Conservation (phyloP, 2,888 invertebrate genomes). For the Charanyca ferruginea region DNA sequence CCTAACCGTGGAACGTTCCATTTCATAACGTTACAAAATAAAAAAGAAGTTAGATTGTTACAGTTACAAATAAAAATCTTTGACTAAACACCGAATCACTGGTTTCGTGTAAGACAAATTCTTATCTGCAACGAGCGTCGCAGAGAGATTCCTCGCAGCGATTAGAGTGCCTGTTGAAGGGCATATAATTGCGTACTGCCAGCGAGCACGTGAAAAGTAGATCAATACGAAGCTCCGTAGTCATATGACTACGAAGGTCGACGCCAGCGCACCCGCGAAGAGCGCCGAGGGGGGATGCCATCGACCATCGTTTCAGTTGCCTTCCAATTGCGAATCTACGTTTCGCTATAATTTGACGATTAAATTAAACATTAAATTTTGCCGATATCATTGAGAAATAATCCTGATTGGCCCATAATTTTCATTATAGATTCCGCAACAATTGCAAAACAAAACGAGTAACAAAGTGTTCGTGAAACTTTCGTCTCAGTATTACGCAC, state of each 20-base stretch:
- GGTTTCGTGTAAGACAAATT: conserved; percentile 41
- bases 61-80: conserved; percentile 53
- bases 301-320: conserved; percentile 57
- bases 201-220: conserved; percentile 76
- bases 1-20: conserved; percentile 54
- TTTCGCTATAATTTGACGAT: conserved; percentile 36
- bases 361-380: conserved; percentile 45
- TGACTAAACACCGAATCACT: conserved; percentile 35
- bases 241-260: conserved; percentile 84
- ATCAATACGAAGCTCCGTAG: conserved; percentile 78
- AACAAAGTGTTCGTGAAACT: conserved; percentile 31
- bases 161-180: conserved; percentile 70
- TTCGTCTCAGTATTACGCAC: conserved; percentile 39
- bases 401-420: conserved; percentile 36
- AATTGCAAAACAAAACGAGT: conserved; percentile 38
- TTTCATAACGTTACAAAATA: conserved; percentile 64
- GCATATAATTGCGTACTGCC: conserved; percentile 66
- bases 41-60: conserved; percentile 51
- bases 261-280: conserved; percentile 41
- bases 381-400: conserved; percentile 27
- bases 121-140: conserved; percentile 39
- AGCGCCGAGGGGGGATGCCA: conserved; percentile 49
- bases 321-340: conserved; percentile 65
- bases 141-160: conserved; percentile 56
- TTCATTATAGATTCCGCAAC: conserved; percentile 34